Evolutionary conservation across 1,140 invertebrate species (phyloP).

Genomic region (Drosophila prosaltans): DNA sequence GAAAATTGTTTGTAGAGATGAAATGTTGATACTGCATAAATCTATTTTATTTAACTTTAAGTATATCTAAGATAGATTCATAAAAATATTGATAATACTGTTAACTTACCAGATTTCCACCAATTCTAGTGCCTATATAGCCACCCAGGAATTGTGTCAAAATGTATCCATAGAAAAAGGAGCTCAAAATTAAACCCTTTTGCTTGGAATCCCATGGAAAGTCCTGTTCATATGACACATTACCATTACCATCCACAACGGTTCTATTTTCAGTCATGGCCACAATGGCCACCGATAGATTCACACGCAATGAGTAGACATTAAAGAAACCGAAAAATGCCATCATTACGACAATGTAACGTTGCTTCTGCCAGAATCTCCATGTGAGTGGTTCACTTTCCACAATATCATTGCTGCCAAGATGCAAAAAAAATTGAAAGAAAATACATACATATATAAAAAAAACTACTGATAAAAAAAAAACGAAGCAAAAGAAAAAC

Average conservation of each 20-base stretch:
- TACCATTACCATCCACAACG: constrained; percentile 85
- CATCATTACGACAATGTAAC: constrained; percentile 89
- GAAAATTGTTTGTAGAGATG: too few species aligned
- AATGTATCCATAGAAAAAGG: constrained; percentile 94
- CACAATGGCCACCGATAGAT: constrained; percentile 94
- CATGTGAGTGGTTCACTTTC: constrained; percentile 85
- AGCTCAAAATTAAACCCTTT: constrained; percentile 92
- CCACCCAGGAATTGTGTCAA: constrained; percentile 90
- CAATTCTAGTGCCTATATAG: constrained; percentile 88
- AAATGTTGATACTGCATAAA: too few species aligned
- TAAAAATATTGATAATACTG: too few species aligned
- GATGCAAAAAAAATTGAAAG: constrained; percentile 53
- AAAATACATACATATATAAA: neutral
- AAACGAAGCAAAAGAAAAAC: neutral
- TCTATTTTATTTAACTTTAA: too few species aligned
- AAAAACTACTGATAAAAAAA: constrained; percentile 6
- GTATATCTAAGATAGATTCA: too few species aligned
- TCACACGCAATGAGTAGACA: constrained; percentile 93
- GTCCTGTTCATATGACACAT: constrained; percentile 85
- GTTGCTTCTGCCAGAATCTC: constrained; percentile 88
- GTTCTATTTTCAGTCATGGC: constrained; percentile 90
- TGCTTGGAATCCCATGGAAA: constrained; percentile 92
- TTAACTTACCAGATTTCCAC: constrained; percentile 87
- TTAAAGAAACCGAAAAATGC: constrained; percentile 94
- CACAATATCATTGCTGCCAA: constrained; percentile 84